Base-by-base conservation (phyloP, 2,113 vertebrate genomes). In the Camelus dromedarius region DNA sequence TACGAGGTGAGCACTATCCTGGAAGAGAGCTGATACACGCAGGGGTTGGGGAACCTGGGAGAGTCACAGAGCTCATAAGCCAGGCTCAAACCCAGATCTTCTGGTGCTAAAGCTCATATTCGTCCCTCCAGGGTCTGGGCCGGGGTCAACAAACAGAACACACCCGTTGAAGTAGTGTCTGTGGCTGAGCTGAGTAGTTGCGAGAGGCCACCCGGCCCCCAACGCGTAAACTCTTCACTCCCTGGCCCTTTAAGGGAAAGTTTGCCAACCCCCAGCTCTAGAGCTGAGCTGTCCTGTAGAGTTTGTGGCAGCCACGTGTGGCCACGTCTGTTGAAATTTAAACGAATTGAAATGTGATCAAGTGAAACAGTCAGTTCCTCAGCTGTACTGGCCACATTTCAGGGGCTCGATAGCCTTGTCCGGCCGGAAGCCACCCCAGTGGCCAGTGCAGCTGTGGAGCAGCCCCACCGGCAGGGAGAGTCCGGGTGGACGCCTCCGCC, bases 381-480 rank as follows among this genome's bases (percentile, higher is more conserved):
- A 14, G n/a, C 10, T 30, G 38, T 4, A 46, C 46, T 80, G 35
- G n/a, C 26, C 62, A 46, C 14, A 3, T 22, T 30, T 20, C 19
- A 22, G 20, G 30, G 70, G 15, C 14, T 92, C 50, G 18, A 14
- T n/a, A 60, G n/a, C 32, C 30, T 2, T 15, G 8, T 5, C 7
- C 42, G 35, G 8, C 28, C 12, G 28, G 11, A 28, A 32, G n/a
- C 10, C 38, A 3, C 30, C 18, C 62, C 54, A 0, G 10, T 11
- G 28, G 10, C 1, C 22, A 2, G 6, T 5, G 18, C 16, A 56
- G 5, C n/a, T 8, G 0, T 0, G 32, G 75, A 38, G 38, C 19
- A 72, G 42, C 18, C 22, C 4, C 3, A 13, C 26, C 6, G 4
- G 18, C 28, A 19, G 2, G 48, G 16, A 32, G 24, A 11, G 12